phyloP scores from a whole-genome alignment of 1,140 invertebrate genomes.

The Heliconius eleuchia region DNA sequence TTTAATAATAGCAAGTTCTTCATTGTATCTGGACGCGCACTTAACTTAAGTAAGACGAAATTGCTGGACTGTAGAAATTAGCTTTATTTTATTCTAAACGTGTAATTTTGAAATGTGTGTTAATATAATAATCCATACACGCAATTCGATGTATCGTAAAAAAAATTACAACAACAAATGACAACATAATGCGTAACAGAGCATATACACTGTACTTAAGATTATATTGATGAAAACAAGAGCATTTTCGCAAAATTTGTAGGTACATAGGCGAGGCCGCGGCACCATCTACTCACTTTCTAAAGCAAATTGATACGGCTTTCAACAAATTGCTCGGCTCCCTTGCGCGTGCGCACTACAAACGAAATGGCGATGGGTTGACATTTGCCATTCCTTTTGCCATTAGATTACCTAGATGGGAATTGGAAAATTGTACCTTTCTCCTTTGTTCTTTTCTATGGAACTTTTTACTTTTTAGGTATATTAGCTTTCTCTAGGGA shows the following conservation, averaged over 20 bases:
- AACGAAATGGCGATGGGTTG: constrained; percentile 37
- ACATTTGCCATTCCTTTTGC: constrained; percentile 35
- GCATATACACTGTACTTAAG: not conserved
- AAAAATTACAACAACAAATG: constrained; percentile 6
- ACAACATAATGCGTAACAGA: constrained; percentile 24
- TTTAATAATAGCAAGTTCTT: not conserved
- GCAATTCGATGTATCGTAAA: not conserved
- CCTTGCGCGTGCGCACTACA: constrained; percentile 39
- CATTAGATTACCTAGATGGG: constrained; percentile 18
- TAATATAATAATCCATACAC: not conserved
- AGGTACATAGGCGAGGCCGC: constrained; percentile 32
- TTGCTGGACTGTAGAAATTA: not conserved
- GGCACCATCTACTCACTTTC: constrained; percentile 71
- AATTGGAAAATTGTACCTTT: constrained; percentile 29
- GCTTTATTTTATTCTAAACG: not conserved
- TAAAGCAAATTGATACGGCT: constrained; percentile 77
- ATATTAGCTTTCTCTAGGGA: not conserved
- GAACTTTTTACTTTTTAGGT: not conserved
- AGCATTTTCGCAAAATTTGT: constrained; percentile 30
- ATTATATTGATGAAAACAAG: constrained; percentile 18
- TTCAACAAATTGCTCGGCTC: constrained; percentile 69
- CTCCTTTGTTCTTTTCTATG: not conserved
- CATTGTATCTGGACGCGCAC: not conserved
- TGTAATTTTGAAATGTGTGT: not conserved
- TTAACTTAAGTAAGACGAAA: not conserved